Base-by-base conservation (phyloP, 1,140 invertebrate genomes). In the Globodera ellingtonae region DNA sequence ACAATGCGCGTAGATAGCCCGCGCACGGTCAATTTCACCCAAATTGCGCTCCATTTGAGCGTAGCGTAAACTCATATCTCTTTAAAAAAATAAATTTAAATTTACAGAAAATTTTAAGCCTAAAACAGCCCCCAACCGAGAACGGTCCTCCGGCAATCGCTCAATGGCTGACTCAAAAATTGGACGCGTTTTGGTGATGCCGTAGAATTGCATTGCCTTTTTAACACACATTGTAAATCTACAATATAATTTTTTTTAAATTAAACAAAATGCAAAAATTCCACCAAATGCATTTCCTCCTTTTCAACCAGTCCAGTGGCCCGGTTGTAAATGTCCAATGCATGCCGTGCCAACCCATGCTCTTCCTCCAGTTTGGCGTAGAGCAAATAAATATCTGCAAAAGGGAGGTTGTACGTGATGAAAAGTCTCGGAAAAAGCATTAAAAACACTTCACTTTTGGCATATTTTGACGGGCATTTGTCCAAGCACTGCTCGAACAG, bases 111-210 rank as follows among this genome's bases (percentile, higher is more conserved):
- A 35, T 35, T 35, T 35, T 35, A 35, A 35, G 35, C 35, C 35
- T 35, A 35, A 35, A 35, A 35, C 35, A 35, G 35, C 35, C 35
- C 35, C n/a, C 72, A 79, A 91, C 91, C 91, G 88, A 15, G 96
- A 93, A 89, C 95, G 94, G 82, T 94, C 93, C 89, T 99, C 96
- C 24, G 93, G 92, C 52, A 99, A 90, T 13, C 93, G 92, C 91
- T 98, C 96, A 88, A 99, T 98, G 0, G 98, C 96, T 90, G 98
- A 95, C 90, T 98, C 95, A 90, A 98, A 99, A 85, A 99, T 99
- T 90, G 95, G 93, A 66, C 98, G 90, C 3, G 96, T 98, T 88
- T 97, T 94, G 0, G 97, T 96, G 0, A 99, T 93, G 47, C 97
- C 97, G 91, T 97, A 98, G 83, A 98, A 95, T 90, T 98, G 95